phyloP scores from a whole-genome alignment of 2,888 invertebrate species.

The Chymomyza fuscimana region DNA sequence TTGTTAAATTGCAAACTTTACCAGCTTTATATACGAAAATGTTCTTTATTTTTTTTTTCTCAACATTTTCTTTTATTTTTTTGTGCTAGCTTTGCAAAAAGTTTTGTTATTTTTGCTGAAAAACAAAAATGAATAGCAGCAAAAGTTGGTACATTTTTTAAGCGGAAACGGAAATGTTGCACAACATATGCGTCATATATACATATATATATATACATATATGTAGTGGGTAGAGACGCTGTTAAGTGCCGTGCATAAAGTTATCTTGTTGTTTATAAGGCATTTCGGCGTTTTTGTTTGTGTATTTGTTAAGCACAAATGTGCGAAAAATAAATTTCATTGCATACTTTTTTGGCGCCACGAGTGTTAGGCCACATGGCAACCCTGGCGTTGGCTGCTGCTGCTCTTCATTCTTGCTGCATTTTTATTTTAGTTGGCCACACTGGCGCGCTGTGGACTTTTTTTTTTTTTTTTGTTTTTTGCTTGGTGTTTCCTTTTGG shows the following conservation, averaged over 20 bases:
- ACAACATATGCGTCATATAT: slow-evolving; percentile 61
- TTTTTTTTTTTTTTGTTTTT: slow-evolving; percentile 3
- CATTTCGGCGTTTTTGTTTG: slow-evolving; percentile 1
- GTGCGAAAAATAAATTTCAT: slow-evolving; percentile 65
- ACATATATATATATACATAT: slow-evolving; percentile 15
- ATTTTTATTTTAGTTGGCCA: slow-evolving; percentile 1
- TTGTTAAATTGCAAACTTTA: slow-evolving; percentile 75
- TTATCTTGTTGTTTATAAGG: not conserved
- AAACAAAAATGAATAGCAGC: slow-evolving; percentile 3
- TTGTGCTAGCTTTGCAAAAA: slow-evolving; percentile 33
- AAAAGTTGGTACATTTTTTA: slow-evolving; percentile 33
- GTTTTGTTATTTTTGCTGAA: slow-evolving; percentile 12
- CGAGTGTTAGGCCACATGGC: slow-evolving; percentile 52
- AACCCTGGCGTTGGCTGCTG: slow-evolving; percentile 24
- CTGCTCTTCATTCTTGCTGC: not conserved
- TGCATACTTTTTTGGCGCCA: slow-evolving; percentile 69
- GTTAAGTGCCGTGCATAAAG: slow-evolving; percentile 2
- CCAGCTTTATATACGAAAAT: slow-evolving; percentile 43
- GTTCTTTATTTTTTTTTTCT: slow-evolving; percentile 11
- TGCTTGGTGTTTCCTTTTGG: slow-evolving; percentile 25
- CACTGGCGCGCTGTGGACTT: not conserved
- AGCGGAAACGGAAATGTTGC: slow-evolving; percentile 74
- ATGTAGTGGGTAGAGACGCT: not conserved
- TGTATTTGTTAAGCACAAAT: slow-evolving; percentile 24
- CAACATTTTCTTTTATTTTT: slow-evolving; percentile 23